A percentile compares a stretch with the other conserved stretches of the same genome.
phyloP scores from a whole-genome alignment of 2,797 vertebrate genomes.

The Astyanax mexicanus region DNA sequence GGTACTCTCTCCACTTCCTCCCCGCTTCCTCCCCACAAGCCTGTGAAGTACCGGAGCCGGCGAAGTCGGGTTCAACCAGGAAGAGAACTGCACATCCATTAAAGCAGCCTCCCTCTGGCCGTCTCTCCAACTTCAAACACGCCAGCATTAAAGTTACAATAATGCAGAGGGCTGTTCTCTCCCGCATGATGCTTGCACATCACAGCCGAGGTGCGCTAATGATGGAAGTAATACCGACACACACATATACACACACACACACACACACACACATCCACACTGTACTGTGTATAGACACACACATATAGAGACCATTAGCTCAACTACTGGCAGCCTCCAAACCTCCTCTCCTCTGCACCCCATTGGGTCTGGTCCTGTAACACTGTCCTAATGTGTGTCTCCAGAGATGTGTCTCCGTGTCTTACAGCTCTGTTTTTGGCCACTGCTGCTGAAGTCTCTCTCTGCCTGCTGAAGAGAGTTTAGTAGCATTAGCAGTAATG shows the following conservation, averaged over 20 bases:
- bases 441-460: not conserved
- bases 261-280: too few species aligned
- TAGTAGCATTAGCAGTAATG: not conserved
- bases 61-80: conserved; percentile 33
- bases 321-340: conserved; percentile 37
- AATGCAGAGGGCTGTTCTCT: conserved; percentile 54
- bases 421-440: not conserved
- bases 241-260: conserved; percentile 29
- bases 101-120: conserved; percentile 51
- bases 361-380: conserved; percentile 33
- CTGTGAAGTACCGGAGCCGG: conserved; percentile 29
- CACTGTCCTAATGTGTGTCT: conserved; percentile 41
- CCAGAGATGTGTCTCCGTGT: conserved; percentile 37
- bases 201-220: conserved; percentile 55
- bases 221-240: conserved; percentile 42
- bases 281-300: not conserved
- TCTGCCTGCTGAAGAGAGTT: not conserved
- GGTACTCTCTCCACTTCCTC: conserved; percentile 1
- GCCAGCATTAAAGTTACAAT: conserved; percentile 58
- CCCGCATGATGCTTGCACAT: conserved; percentile 47
- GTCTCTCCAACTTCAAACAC: conserved; percentile 56
- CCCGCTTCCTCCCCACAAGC: conserved; percentile 29
- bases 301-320: conserved; percentile 46
- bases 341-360: conserved; percentile 31
- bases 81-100: conserved; percentile 47